phyloP scores from a whole-genome alignment of 2,113 vertebrate genomes.

The Proterorhinus semilunaris region DNA sequence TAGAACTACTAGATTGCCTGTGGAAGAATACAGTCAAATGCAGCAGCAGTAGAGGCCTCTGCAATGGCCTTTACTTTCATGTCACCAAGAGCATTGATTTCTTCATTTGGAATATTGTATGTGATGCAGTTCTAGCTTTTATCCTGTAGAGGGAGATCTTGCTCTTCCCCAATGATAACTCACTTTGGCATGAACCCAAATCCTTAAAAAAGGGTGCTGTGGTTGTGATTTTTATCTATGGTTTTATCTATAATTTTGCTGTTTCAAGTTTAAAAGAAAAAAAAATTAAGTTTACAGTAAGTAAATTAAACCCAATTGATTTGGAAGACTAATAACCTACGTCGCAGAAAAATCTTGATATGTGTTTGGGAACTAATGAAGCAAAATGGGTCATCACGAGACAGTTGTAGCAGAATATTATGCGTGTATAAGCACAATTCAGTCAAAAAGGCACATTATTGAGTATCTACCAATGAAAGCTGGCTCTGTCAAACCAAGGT shows the following conservation, averaged over 20 bases:
- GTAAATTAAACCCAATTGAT: not conserved
- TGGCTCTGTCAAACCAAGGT: too few species aligned
- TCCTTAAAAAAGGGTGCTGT: too few species aligned
- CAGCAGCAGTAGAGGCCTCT: not conserved
- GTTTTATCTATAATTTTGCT: too few species aligned
- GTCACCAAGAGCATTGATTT: constrained; percentile 3
- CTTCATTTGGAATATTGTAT: not conserved
- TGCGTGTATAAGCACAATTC: too few species aligned
- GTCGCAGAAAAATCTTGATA: too few species aligned
- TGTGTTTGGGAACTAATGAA: not conserved
- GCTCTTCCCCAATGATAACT: constrained; percentile 4
- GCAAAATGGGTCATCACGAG: not conserved
- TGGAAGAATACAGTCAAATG: not conserved
- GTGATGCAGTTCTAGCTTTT: not conserved
- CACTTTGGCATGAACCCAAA: not conserved
- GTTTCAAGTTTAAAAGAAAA: too few species aligned
- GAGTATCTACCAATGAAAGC: too few species aligned
- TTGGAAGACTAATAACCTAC: not conserved
- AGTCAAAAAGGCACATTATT: too few species aligned
- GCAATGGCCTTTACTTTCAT: constrained; percentile 16
- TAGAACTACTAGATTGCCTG: too few species aligned
- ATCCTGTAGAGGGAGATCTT: constrained; percentile 53
- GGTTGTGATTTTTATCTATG: too few species aligned
- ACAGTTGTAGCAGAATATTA: too few species aligned
- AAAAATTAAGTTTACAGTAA: not conserved